phyloP scores from a whole-genome alignment of 2,888 invertebrate genomes.

The Drosophila pegasa region DNA sequence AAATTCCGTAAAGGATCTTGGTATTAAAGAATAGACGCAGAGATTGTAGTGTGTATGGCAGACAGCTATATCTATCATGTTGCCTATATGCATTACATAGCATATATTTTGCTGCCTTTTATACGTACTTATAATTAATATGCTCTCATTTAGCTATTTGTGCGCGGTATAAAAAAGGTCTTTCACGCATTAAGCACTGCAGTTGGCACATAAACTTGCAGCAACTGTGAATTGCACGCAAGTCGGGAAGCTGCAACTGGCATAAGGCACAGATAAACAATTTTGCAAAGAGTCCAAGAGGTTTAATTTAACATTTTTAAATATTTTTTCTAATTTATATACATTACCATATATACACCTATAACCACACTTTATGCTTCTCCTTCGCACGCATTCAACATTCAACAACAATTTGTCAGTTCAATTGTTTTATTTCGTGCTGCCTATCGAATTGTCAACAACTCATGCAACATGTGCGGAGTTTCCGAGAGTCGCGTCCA shows the following conservation, averaged over 20 bases:
- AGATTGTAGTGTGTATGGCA: too few relatives aligned
- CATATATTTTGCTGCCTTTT: neutral
- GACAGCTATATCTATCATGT: too few relatives aligned
- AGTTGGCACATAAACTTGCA: slow-evolving; percentile 22
- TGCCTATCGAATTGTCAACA: slow-evolving; percentile 63
- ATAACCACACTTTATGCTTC: neutral
- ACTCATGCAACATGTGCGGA: slow-evolving; percentile 46
- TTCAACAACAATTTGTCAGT: slow-evolving; percentile 6
- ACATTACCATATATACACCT: neutral
- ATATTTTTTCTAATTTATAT: neutral
- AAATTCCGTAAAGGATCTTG: too few relatives aligned
- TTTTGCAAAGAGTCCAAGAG: neutral
- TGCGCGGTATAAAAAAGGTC: slow-evolving; percentile 20
- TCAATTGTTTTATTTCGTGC: slow-evolving; percentile 43
- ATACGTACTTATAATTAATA: neutral
- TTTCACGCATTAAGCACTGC: slow-evolving; percentile 55
- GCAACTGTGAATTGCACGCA: neutral
- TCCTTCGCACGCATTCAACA: neutral
- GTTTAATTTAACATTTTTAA: neutral
- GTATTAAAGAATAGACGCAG: too few relatives aligned
- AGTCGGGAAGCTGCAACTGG: slow-evolving; percentile 36
- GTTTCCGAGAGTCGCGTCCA: slow-evolving; percentile 32
- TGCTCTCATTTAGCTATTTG: neutral
- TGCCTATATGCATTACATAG: too few relatives aligned
- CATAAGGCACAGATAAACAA: neutral